Percentiles rank a stretch among this genome's conserved stretches.
Evolutionary conservation across 2,113 vertebrate genomes (phyloP).

Genomic region (Aegithalos caudatus): DNA sequence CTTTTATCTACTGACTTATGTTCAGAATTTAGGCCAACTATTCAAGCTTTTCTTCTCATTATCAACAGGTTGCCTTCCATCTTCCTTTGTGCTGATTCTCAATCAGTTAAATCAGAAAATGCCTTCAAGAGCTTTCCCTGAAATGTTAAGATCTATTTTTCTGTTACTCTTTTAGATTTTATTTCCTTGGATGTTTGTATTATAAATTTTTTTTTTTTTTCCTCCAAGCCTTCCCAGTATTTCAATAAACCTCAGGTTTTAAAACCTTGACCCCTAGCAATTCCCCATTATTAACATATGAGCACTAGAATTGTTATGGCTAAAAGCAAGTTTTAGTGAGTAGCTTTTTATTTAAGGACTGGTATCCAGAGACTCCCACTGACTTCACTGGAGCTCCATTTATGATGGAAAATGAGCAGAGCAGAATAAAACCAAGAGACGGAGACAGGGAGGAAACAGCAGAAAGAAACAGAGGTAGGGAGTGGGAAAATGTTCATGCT

Average conservation of each 20-base stretch:
- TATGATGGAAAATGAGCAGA: neutral
- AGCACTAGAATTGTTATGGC: neutral
- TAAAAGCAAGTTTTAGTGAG: neutral
- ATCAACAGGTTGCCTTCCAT: neutral
- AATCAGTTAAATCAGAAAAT: neutral
- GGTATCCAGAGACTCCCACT: neutral
- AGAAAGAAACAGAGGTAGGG: neutral
- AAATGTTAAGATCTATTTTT: neutral
- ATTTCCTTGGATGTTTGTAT: neutral
- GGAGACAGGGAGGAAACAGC: neutral
- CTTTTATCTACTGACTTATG: neutral
- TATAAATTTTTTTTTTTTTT: neutral
- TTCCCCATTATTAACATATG: neutral
- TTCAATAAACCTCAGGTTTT: neutral
- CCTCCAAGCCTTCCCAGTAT: neutral
- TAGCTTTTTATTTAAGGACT: neutral
- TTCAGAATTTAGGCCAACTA: neutral
- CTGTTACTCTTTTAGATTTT: neutral
- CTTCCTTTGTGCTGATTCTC: neutral
- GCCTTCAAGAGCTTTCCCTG: neutral
- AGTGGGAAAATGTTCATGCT: neutral
- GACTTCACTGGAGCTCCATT: neutral
- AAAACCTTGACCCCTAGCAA: neutral
- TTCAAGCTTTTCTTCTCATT: neutral
- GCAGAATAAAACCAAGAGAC: neutral